Evolutionary conservation across 2,797 vertebrate genomes (phyloP).

Genomic region (Mycteria americana): DNA sequence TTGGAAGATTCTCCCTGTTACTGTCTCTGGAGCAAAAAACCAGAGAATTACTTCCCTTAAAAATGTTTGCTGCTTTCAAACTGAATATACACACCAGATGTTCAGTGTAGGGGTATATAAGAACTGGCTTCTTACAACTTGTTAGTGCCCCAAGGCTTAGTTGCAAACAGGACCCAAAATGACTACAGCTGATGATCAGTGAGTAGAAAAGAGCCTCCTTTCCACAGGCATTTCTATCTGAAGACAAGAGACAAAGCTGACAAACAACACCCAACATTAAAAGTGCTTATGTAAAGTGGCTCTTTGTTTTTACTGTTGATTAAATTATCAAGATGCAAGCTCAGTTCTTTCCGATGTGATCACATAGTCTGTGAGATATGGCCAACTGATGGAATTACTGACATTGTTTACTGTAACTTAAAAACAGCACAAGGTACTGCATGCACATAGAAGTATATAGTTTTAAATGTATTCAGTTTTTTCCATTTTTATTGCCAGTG

Average conservation of each 20-base stretch:
- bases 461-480: not conserved
- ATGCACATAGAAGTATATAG: not conserved
- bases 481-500: not conserved
- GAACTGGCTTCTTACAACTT: not conserved
- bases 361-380: not conserved
- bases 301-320: not conserved
- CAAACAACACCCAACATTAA: not conserved
- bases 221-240: not conserved
- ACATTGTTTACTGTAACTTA: not conserved
- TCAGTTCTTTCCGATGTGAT: fast-evolving
- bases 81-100: not conserved
- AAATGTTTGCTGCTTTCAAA: not conserved
- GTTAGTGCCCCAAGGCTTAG: not conserved
- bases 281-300: not conserved
- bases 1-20: not conserved
- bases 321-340: not conserved
- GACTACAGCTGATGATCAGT: not conserved
- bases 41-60: not conserved
- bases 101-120: not conserved
- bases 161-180: not conserved
- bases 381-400: not conserved
- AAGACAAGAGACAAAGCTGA: not conserved
- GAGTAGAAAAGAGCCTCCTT: not conserved
- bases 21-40: not conserved
- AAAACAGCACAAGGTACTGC: not conserved